Evolutionary conservation across 2,888 invertebrate genomes (phyloP), one percentile per base, ranked within the genome.

Genomic region (Cacoxenus indagator): DNA sequence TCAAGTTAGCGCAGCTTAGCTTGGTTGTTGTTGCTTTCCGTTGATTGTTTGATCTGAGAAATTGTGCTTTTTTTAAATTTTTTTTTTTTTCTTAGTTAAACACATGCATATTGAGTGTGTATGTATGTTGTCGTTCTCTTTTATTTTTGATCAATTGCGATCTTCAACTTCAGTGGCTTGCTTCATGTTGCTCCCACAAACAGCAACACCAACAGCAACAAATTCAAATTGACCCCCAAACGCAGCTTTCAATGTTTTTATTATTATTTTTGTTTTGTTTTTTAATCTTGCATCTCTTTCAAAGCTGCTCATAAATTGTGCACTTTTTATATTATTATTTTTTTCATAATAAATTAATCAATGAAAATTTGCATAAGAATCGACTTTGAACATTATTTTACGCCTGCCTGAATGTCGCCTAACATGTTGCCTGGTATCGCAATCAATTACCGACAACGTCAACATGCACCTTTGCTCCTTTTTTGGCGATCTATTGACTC

Each of bases 61-160:
- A 75, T 77, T 74, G 79, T 78, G n/a, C n/a, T n/a, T n/a, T n/a
- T n/a, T n/a, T n/a, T n/a, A n/a, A n/a, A n/a, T n/a, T n/a, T n/a
- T n/a, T n/a, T n/a, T n/a, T n/a, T 75, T 73, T 73, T 55, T 74
- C 62, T 54, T 67, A 48, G 29, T 9, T n/a, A 62, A 29, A 61
- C 59, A 55, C 59, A 61, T 61, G 37, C 37, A n/a, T 8, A 24
- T 61, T 31, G 1, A 8, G 31, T 37, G 37, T 37, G 37, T 37
- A 14, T 37, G 37, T 37, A 22, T 66, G 46, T n/a, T 54, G 48
- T 29, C 14, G 6, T 27, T 57, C n/a, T n/a, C 14, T 27, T 14
- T 22, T 3, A 37, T 43, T 68, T 65, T 67, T 76, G 83, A 83
- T 83, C 83, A 82, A 82, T 81, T 77, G 81, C 80, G 75, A 81